Evolutionary conservation across 2,113 vertebrate species (phyloP), one percentile per base, ranked within the genome.

Genomic region (Pithys albifrons): DNA sequence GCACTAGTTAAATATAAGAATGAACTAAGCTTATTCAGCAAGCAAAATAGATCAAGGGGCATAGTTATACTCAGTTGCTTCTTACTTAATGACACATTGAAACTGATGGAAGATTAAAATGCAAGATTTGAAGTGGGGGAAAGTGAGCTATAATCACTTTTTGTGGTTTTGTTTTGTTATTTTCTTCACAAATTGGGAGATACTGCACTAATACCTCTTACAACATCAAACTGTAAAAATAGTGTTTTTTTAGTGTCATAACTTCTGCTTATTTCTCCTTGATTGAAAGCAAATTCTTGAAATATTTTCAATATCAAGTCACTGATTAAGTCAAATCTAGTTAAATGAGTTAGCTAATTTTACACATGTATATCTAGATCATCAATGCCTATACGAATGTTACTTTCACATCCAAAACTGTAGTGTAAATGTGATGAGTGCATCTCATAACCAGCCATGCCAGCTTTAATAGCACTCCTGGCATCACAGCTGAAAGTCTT

Each of bases 51-150:
- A 9, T 43, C 57, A 65, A 52, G 22, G 24, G 13, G 6, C 12
- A 52, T 7, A 41, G 12, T 66, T 57, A 27, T 48, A 74, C 4
- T 35, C 7, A 7, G 57, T 24, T 78, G 12, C 37, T 77, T 10
- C 25, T 45, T 54, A 45, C 6, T 67, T 25, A 55, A 54, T 29
- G 29, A 49, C 7, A 16, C n/a, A 48, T 12, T 74, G 10, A 78
- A 78, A 66, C 4, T 48, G 20, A 66, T 17, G 10, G 14, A 54
- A 4, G 14, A 31, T 79, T 67, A 55, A 79, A 90, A 71, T 7
- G 4, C 12, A 62, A 66, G 11, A 23, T 45, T 66, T 25, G 19
- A 70, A 62, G 6, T 7, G 13, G 2, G 3, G 3, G 1, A 8
- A 69, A 59, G 0, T 13, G 37, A 49, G 8, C 7, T 86, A 23